Evolutionary conservation across 2,797 vertebrate species (phyloP), one percentile per base, ranked within the genome.

Genomic region (Phoeniculus purpureus): DNA sequence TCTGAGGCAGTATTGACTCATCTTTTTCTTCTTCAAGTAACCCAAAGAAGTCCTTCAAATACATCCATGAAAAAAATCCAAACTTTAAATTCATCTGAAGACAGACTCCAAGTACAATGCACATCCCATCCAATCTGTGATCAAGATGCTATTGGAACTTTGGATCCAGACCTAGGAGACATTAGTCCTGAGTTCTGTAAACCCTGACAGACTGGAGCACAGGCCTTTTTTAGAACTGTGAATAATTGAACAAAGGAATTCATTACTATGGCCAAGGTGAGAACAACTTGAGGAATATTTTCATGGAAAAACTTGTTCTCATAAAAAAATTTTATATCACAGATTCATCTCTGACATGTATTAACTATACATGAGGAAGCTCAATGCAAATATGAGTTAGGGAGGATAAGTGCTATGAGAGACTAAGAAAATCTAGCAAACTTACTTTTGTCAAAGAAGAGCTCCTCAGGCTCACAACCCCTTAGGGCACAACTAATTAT

Each of bases 401-500:
- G 61, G 5, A 32, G 15, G 34, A 64, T 32, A 80, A 34, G 54
- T 43, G 71, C 43, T 58, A 71, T 29, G 72, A 77, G 20, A 82
- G 25, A 40, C 40, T 77, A 47, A 70, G 78, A 95, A 82, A 72
- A 25, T 31, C 66, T 34, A 82, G 58, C 65, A 94, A 87, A 65
- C 26, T 3, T 15, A 40, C 62, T 81, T 87, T 68, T 91, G 81
- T 70, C n/a, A 94, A 94, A 93, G 74, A 82, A 64, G 48, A 74
- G 54, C 55, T 95, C 61, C 64, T 92, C 83, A 67, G 64, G 89
- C 92, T 96, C 68, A 64, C 60, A 71, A 67, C 62, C 96, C 82
- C 95, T 87, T 7, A 48, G 87, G 94, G 87, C 84, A 90, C 67
- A 96, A 81, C 78, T 96, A 97, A 97, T 97, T 96, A 94, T 94